Conservation (phyloP, 2,888 invertebrate genomes). For the Gymnosoma rotundatum region DNA sequence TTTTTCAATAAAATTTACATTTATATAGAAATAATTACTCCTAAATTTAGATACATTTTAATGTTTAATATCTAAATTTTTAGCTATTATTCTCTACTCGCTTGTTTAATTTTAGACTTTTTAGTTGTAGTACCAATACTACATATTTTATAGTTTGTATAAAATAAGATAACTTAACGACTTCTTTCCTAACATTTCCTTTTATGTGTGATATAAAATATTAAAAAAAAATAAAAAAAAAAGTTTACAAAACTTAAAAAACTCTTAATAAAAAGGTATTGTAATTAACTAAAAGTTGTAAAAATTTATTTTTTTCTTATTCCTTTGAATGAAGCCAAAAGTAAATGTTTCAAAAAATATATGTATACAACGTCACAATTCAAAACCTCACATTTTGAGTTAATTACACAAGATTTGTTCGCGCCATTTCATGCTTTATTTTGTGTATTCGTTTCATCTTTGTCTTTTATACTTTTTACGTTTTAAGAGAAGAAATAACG, state of each 20-base stretch:
- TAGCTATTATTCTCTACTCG: slow-evolving; percentile 5
- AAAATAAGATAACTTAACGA: slow-evolving; percentile 49
- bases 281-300: slow-evolving; percentile 71
- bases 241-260: slow-evolving; percentile 75
- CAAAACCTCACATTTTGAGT: no score
- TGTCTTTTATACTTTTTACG: no score
- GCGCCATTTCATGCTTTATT: no score
- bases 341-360: no score
- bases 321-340: no score
- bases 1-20: slow-evolving; percentile 10
- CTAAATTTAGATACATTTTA: slow-evolving; percentile 28
- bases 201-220: slow-evolving; percentile 80
- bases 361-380: no score
- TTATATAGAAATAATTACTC: slow-evolving; percentile 5
- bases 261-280: slow-evolving; percentile 80
- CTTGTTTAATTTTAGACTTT: slow-evolving; percentile 35
- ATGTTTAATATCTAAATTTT: slow-evolving; percentile 32
- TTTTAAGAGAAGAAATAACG: no score
- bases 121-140: slow-evolving; percentile 4
- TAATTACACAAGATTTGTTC: no score
- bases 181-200: slow-evolving; percentile 69
- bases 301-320: not conserved
- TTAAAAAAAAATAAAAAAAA: slow-evolving; percentile 74
- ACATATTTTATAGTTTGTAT: slow-evolving; percentile 44
- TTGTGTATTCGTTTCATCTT: no score